Base-by-base conservation (phyloP, 1,140 invertebrate species). In the Caenorhabditis remanei region DNA sequence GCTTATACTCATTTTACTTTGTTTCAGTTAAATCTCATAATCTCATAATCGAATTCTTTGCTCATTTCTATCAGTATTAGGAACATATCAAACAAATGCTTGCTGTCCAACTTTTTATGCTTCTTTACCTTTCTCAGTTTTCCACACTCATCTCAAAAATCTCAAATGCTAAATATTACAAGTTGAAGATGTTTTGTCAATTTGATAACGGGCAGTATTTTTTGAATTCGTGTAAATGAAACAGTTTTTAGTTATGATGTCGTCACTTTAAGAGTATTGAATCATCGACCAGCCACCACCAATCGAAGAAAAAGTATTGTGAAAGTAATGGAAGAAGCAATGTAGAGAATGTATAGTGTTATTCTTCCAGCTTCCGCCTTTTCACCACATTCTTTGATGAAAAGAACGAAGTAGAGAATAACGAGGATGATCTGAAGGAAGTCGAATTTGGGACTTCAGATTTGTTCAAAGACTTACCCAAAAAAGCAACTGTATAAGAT, bases 1-100 rank as follows among this genome's bases (percentile, higher is more conserved):
- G 4, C 11, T 53, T 53, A 79, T 79, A 79, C 19, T 41, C 71
- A 79, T 41, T 79, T 79, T 46, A 79, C 53, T 79, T 79, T 6
- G 46, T 79, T 63, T 63, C n/a, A 32, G 32, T 32, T 32, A 32
- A 32, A 11, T 11, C 40, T 46, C 24, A 5, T 43, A 13, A 4
- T 46, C 19, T 65, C 19, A 40, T 32, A 14, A 19, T 65, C 32
- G 32, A 41, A 32, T 11, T 21, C 9, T 67, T 32, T 71, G 40
- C 67, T 71, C 19, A 79, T 79, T 79, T 19, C 40, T n/a, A 50
- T 50, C 43, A 50, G 71, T 79, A 79, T 79, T 79, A 46, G n/a
- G 46, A 79, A 53, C 71, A 79, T 79, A 79, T 79, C 71, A 53
- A 24, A 11, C 5, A 63, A 24, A 32, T 24, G 9, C 32, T 40